A percentile compares a stretch with the other conserved stretches of the same genome.
Evolutionary conservation across 2,888 invertebrate genomes (phyloP).

Genomic region (Eubasilissa splendida): DNA sequence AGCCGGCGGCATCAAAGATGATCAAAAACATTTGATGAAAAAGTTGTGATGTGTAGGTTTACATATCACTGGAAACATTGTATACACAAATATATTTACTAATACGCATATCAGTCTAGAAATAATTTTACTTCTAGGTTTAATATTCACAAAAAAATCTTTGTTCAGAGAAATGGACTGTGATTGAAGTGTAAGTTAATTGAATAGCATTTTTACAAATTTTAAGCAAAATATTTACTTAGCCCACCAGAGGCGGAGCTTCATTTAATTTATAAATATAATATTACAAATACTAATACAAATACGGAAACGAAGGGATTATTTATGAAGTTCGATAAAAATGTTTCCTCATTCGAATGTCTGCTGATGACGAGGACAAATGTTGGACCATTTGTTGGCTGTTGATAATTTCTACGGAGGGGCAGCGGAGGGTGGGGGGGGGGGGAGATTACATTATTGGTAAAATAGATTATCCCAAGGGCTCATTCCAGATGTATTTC

Average conservation of each 20-base stretch:
- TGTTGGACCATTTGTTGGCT: slow-evolving; percentile 8
- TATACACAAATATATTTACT: too few species aligned
- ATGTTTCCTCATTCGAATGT: slow-evolving; percentile 6
- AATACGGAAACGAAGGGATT: slow-evolving; percentile 10
- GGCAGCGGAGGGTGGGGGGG: background rate
- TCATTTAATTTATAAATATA: background rate
- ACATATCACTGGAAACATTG: too few species aligned
- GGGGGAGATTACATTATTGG: background rate
- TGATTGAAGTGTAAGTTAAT: background rate
- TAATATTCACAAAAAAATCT: too few species aligned
- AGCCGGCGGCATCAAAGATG: too few species aligned
- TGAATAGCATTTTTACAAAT: background rate
- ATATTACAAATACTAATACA: background rate
- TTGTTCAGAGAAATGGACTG: too few species aligned
- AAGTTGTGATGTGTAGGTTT: too few species aligned
- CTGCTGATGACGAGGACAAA: slow-evolving; percentile 29
- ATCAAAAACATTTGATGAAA: too few species aligned
- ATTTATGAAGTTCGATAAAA: slow-evolving; percentile 31
- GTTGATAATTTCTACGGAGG: background rate
- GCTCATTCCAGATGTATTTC: background rate
- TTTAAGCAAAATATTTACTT: background rate
- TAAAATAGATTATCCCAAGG: background rate
- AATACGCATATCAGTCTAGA: too few species aligned
- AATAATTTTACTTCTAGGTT: too few species aligned
- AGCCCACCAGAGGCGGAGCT: background rate